phyloP scores from a whole-genome alignment of 2,797 vertebrate species.

The Labeo calbasu region DNA sequence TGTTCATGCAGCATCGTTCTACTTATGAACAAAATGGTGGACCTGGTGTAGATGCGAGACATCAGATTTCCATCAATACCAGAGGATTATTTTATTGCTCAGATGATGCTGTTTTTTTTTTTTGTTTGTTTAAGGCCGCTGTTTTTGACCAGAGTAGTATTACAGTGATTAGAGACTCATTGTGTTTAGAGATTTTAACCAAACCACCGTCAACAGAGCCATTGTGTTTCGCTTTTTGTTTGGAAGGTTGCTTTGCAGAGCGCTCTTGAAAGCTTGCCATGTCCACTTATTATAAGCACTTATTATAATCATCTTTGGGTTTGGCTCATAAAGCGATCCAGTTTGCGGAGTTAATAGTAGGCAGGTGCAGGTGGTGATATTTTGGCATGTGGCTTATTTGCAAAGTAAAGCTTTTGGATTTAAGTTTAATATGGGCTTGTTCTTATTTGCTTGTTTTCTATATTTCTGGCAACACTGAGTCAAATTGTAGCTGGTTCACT shows the following conservation, averaged over 20 bases:
- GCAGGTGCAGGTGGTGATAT: not conserved
- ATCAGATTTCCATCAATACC: not conserved
- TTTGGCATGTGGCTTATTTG: not conserved
- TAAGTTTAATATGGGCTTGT: not conserved
- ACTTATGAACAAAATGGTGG: slow-evolving; percentile 5
- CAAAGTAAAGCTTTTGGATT: not conserved
- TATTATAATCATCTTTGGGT: not conserved
- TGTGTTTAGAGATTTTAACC: not conserved
- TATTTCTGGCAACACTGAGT: not conserved
- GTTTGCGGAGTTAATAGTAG: not conserved
- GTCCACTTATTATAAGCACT: not conserved
- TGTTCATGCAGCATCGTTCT: not conserved
- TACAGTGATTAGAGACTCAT: not conserved
- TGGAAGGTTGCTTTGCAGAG: no score
- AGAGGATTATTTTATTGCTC: not conserved
- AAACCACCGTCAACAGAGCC: not conserved
- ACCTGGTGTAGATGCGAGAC: not conserved
- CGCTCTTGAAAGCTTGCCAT: not conserved
- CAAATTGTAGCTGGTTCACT: not conserved
- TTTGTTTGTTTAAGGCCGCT: not conserved
- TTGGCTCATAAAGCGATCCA: not conserved
- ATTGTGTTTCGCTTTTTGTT: no score
- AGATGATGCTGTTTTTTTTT: not conserved
- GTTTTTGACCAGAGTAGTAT: not conserved
- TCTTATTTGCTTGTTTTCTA: not conserved